phyloP scores from a whole-genome alignment of 1,140 invertebrate genomes.

The Dryas iulia region DNA sequence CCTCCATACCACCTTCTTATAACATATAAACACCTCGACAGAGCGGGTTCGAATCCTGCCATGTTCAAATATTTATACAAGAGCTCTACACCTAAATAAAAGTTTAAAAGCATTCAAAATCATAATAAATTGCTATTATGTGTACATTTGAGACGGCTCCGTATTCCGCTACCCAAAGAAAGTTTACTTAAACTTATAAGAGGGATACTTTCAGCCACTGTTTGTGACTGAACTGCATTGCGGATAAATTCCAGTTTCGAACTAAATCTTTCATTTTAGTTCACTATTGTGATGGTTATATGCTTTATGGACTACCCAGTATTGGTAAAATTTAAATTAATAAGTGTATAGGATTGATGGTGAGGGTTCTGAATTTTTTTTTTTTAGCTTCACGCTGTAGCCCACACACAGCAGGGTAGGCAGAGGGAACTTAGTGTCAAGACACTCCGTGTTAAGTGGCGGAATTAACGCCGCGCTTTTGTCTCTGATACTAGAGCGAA shows the following conservation, averaged over 20 bases:
- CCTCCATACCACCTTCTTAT: too few relatives aligned
- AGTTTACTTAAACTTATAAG: slow-evolving; percentile 18
- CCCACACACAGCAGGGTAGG: too few relatives aligned
- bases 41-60: too few relatives aligned
- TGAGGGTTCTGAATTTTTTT: too few relatives aligned
- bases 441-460: not conserved
- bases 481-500: not conserved
- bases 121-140: not conserved
- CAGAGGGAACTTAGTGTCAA: not conserved
- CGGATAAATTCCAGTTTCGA: slow-evolving; percentile 15
- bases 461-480: not conserved
- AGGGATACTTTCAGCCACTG: slow-evolving; percentile 14
- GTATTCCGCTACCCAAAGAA: slow-evolving; percentile 9
- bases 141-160: not conserved
- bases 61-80: too few relatives aligned
- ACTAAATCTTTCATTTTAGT: slow-evolving; percentile 12
- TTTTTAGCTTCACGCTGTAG: not conserved
- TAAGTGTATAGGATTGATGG: too few relatives aligned
- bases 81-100: too few relatives aligned
- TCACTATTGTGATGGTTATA: not conserved
- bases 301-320: not conserved
- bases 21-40: too few relatives aligned
- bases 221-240: slow-evolving; percentile 16
- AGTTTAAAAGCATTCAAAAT: too few relatives aligned
- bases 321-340: not conserved